phyloP scores from a whole-genome alignment of 2,888 invertebrate species.

The Ectropis crepuscularia region DNA sequence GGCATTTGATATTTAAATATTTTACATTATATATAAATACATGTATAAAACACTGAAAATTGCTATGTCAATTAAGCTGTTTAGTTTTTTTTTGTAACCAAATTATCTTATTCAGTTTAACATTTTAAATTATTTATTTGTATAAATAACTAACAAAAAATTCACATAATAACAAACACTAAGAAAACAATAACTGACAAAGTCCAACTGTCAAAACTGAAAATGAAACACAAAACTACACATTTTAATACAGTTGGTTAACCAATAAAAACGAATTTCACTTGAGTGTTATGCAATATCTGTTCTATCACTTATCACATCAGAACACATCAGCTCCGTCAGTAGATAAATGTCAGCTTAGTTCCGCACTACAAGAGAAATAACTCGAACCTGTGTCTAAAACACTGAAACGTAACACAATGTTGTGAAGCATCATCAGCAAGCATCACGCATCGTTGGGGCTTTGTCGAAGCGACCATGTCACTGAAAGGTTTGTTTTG shows the following conservation, averaged over 20 bases:
- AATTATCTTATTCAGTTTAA: no score
- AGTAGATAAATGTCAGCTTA: constrained; percentile 44
- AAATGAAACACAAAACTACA: constrained; percentile 1
- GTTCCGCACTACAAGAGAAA: constrained; percentile 11
- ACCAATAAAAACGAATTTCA: background rate
- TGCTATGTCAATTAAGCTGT: no score
- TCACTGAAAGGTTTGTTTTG: constrained; percentile 80
- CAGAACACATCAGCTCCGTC: constrained; percentile 23
- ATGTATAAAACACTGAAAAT: no score
- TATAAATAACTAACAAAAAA: constrained; percentile 9
- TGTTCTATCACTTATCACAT: constrained; percentile 18
- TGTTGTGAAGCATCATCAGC: constrained; percentile 66
- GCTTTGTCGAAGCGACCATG: constrained; percentile 54
- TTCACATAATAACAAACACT: constrained; percentile 19
- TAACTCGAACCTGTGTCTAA: constrained; percentile 49
- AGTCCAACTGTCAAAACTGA: background rate
- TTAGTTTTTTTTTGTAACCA: no score
- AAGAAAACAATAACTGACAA: background rate
- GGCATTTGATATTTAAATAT: no score
- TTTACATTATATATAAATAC: no score
- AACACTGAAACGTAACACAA: constrained; percentile 57
- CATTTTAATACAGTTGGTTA: constrained; percentile 7
- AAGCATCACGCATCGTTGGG: constrained; percentile 65
- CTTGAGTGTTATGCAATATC: constrained; percentile 8
- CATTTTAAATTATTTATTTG: background rate